A percentile compares a stretch with the other conserved stretches of the same genome.
These are phyloP conservation scores for Antigone vipio DNA, from an alignment of 2,113 vertebrate genomes.

Conservation along the genomic window DNA sequence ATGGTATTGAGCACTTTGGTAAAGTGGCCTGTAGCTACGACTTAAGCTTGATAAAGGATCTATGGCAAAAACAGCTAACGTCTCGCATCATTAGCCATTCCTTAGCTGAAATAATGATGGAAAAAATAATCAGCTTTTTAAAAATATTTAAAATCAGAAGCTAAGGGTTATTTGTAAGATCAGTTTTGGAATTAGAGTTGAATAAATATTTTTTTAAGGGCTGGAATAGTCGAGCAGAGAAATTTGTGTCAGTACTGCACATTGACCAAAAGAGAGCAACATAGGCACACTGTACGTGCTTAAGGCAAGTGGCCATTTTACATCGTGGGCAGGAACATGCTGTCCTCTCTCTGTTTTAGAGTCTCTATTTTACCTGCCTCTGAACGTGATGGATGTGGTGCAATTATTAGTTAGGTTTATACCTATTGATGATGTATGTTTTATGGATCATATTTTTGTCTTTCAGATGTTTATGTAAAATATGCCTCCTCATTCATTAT, in stretches of 20 bases:
- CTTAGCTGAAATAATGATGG: background rate
- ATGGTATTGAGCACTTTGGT: background rate
- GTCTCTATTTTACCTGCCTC: slow-evolving; percentile 43
- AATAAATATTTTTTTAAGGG: slow-evolving; percentile 29
- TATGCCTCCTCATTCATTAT: slow-evolving; percentile 56
- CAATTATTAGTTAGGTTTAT: slow-evolving; percentile 64
- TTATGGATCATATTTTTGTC: slow-evolving; percentile 62
- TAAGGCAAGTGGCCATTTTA: slow-evolving; percentile 35
- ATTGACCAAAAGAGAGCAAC: slow-evolving; percentile 79
- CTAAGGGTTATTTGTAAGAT: slow-evolving; percentile 45
- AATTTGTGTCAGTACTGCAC: slow-evolving; percentile 62
- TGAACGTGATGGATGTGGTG: slow-evolving; percentile 55
- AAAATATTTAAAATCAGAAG: slow-evolving; percentile 37
- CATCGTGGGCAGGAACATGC: background rate
- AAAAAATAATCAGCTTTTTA: background rate
- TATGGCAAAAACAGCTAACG: background rate
- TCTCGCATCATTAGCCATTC: background rate
- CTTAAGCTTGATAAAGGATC: background rate
- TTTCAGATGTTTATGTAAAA: slow-evolving; percentile 52
- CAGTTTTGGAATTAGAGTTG: slow-evolving; percentile 44
- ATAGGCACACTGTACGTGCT: slow-evolving; percentile 28
- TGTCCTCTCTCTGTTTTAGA: background rate
- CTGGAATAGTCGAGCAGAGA: background rate
- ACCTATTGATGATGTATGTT: slow-evolving; percentile 41
- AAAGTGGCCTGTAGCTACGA: background rate